phyloP scores from a whole-genome alignment of 1,140 invertebrate genomes.

The Gryllus bimaculatus region DNA sequence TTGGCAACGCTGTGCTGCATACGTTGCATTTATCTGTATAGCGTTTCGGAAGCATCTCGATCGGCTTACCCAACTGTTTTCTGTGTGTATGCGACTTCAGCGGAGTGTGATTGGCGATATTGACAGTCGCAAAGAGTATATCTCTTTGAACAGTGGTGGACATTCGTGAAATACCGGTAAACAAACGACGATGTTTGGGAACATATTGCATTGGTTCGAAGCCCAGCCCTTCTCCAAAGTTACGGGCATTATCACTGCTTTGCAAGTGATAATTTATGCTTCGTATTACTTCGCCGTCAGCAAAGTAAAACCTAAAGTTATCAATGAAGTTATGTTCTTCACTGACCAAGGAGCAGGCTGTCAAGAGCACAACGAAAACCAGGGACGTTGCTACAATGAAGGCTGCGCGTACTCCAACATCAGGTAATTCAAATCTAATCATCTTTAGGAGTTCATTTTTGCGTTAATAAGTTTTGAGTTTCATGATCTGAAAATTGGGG shows the following conservation, averaged over 20 bases:
- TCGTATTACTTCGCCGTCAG: background rate
- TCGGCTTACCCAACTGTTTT: no score
- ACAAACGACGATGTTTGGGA: background rate
- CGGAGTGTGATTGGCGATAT: no score
- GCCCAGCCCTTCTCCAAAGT: background rate
- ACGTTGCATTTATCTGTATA: no score
- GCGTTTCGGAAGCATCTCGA: no score
- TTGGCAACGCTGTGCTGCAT: no score
- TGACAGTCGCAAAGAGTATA: no score
- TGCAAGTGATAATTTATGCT: background rate
- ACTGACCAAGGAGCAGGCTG: background rate
- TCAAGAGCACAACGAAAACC: background rate
- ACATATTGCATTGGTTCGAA: background rate
- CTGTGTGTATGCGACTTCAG: no score
- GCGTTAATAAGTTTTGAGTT: background rate
- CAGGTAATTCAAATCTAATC: constrained; percentile 4
- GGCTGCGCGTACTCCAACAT: background rate
- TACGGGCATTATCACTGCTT: background rate
- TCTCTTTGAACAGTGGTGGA: no score
- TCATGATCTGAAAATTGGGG: background rate
- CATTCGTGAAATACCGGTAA: no score
- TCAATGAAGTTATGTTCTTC: constrained; percentile 14
- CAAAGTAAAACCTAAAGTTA: background rate
- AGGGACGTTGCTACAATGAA: background rate
- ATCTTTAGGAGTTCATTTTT: background rate